Conservation (phyloP, 2,797 vertebrate species). For the Morelia viridis region DNA sequence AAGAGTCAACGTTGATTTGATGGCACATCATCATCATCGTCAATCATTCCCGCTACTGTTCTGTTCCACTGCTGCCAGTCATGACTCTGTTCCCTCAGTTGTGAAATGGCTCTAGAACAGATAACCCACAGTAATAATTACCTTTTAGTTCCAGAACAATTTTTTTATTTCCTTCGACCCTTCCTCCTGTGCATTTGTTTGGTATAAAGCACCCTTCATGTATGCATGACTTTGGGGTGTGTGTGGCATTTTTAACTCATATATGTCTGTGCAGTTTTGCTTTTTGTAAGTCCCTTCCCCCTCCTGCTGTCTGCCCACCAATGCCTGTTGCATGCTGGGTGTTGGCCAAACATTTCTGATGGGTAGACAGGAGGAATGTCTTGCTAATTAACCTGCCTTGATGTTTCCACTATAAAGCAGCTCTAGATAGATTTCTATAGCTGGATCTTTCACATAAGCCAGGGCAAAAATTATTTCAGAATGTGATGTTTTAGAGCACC, state of each 20-base stretch:
- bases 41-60: no score
- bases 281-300: background rate
- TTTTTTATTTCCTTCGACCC: background rate
- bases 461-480: background rate
- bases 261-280: background rate
- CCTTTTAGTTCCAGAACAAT: no score
- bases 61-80: background rate
- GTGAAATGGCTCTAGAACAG: background rate
- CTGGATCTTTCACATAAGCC: background rate
- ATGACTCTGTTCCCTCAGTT: no score
- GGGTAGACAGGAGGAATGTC: background rate
- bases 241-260: background rate
- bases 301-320: no score
- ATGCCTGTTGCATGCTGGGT: background rate
- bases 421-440: background rate
- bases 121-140: no score
- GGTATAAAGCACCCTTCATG: no score
- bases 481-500: background rate
- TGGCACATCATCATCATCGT: no score
- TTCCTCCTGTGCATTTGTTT: background rate
- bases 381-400: background rate
- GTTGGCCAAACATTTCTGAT: background rate
- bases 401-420: background rate
- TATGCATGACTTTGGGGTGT: background rate
- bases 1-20: no score